Base-by-base conservation (phyloP, 2,888 invertebrate genomes). In the Chorisops tibialis region DNA sequence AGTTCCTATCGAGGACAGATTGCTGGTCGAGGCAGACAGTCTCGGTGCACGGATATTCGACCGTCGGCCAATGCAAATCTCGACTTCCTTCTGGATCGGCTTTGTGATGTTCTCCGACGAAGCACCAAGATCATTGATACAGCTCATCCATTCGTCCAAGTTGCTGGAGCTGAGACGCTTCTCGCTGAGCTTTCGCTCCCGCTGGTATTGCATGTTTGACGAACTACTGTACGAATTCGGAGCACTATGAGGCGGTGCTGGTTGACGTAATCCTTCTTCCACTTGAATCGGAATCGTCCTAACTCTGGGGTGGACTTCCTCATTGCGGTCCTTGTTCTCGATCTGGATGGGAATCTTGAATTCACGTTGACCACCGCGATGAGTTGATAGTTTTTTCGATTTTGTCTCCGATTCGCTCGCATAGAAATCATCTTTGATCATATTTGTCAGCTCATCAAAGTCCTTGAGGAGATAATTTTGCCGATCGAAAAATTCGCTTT, bases 81-180 rank as follows among this genome's bases (percentile, higher is more conserved):
- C 76, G 3, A 77, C 74, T 64, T 78, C 78, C 3, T 73, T 72
- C 7, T 74, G 73, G 52, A 78, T 73, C 0, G 78, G 78, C 14
- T 74, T 71, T 1, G 73, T 71, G 1, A 78, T 75, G 48, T 78
- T 78, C 63, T 78, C 78, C 9, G 77, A 76, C 11, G 75, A 73
- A 16, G 75, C 63, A 19, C 67, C 68, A n/a, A 71, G 37, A 21
- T 61, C 45, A 14, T 21, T 72, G 3, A 76, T 77, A 45, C 79
- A 70, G 52, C 73, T 68, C 65, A 80, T 70, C 80, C 80, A 81
- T 66, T 81, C 80, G 41, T 72, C 70, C 30, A 80, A 70, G 66
- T 77, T 73, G 66, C 72, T 73, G 3, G 78, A 78, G 61, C 74
- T 73, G 41, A 79, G 67, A 19, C 62, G 72, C 68, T 71, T 69